Evolutionary conservation across 2,888 invertebrate species (phyloP), one percentile per base, ranked within the genome.

Genomic region (Agrochola litura): DNA sequence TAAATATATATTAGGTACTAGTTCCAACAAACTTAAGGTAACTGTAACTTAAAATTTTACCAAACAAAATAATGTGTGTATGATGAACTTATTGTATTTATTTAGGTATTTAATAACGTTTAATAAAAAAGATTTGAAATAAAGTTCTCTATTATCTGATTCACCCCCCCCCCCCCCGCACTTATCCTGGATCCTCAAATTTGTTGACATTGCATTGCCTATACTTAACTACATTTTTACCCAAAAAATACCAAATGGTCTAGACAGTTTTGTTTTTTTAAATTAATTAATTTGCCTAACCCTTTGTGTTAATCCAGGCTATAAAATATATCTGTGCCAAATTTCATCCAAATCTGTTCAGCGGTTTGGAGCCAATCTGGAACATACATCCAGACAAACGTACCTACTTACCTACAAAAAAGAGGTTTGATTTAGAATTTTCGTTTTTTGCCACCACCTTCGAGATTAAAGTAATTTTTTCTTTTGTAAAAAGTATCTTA

Each of bases 61-160:
- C 1, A 10, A 46, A 37, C 16, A 46, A 37, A 16, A 22, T 19
- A 66, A 67, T 68, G 37, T 25, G n/a, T 52, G 25, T 66, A 6
- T 41, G 68, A 72, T 68, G 49, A 37, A 68, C 37, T 68, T 30
- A 22, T 67, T 25, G 68, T 37, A 12, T n/a, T 12, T 37, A 12
- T n/a, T 12, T 46, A 16, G 30, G n/a, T 25, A n/a, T n/a, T n/a
- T n/a, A n/a, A 10, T 56, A 56, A 25, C 4, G 1, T 68, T 37
- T n/a, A 52, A 68, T 68, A 68, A 68, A 71, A 70, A n/a, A 19
- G 0, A 0, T 49, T 41, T 19, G 2, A 54, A 37, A 19, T n/a
- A 64, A 66, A 66, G 25, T 2, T 64, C 19, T 16, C 16, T 8
- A 25, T 10, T 25, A 30, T 30, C 30, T 16, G 25, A 46, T 49